phyloP scores from a whole-genome alignment of 2,797 vertebrate genomes.

The Liparis tanakae region DNA sequence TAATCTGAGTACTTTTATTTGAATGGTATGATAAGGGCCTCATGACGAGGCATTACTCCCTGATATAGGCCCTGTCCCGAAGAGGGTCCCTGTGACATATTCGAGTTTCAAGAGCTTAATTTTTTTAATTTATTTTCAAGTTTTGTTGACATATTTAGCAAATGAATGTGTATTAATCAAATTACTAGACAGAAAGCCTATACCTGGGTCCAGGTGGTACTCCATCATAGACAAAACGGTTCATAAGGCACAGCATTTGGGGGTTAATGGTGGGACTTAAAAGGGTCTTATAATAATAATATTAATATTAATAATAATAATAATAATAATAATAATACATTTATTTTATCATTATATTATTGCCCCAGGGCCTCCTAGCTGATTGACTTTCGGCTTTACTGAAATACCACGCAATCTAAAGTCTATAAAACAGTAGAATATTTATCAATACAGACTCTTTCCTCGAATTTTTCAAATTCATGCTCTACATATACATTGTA shows the following conservation, averaged over 20 bases:
- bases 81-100: neutral
- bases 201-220: neutral
- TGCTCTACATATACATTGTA: slow-evolving; percentile 34
- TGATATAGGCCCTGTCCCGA: neutral
- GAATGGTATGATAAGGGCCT: no score
- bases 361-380: neutral
- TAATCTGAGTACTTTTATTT: neutral
- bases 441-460: neutral
- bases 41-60: neutral
- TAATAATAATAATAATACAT: no score
- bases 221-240: neutral
- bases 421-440: neutral
- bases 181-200: neutral
- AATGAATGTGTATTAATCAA: neutral
- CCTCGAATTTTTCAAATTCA: no score
- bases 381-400: neutral
- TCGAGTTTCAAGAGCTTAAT: neutral
- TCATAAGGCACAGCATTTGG: neutral
- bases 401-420: neutral
- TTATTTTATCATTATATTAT: neutral
- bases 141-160: neutral
- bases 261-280: no score
- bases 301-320: no score
- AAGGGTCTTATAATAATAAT: neutral
- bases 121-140: neutral